Conservation (phyloP, 2,113 vertebrate genomes). For the Eublepharis macularius region DNA sequence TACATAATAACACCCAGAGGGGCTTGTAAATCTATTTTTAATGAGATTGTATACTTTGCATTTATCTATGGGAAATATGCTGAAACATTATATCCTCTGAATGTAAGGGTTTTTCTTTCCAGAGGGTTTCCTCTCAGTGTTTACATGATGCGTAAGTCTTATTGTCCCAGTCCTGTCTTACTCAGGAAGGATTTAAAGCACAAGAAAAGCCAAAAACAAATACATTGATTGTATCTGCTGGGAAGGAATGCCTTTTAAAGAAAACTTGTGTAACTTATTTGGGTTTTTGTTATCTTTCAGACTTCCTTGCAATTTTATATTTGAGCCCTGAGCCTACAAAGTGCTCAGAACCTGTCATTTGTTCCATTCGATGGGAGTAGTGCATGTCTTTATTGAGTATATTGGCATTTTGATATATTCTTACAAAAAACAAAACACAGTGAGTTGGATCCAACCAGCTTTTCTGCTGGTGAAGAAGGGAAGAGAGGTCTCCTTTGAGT, state of each 20-base stretch:
- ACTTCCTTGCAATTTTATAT: slow-evolving; percentile 60
- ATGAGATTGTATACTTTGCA: slow-evolving; percentile 4
- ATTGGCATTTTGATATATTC: background rate
- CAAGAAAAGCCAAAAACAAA: slow-evolving; percentile 34
- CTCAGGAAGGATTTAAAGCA: slow-evolving; percentile 56
- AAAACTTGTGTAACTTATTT: slow-evolving; percentile 53
- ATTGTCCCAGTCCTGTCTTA: slow-evolving; percentile 55
- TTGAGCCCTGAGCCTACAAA: slow-evolving; percentile 53
- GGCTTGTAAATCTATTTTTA: slow-evolving; percentile 37
- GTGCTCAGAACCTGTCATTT: slow-evolving; percentile 39
- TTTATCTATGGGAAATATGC: background rate
- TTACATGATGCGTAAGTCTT: slow-evolving; percentile 45
- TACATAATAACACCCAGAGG: slow-evolving; percentile 9
- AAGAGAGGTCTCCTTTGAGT: too few species aligned
- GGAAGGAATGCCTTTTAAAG: slow-evolving; percentile 47
- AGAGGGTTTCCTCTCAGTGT: slow-evolving; percentile 43
- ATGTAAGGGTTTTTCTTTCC: slow-evolving; percentile 37
- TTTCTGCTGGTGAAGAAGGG: too few species aligned
- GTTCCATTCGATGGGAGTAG: background rate
- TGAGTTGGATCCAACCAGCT: too few species aligned
- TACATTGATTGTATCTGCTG: slow-evolving; percentile 48
- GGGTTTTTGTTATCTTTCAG: slow-evolving; percentile 48
- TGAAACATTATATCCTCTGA: slow-evolving; percentile 18
- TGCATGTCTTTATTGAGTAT: background rate
- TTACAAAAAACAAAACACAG: slow-evolving; percentile 18